Conservation (phyloP, 2,888 invertebrate species). For the Bimastos eiseni region DNA sequence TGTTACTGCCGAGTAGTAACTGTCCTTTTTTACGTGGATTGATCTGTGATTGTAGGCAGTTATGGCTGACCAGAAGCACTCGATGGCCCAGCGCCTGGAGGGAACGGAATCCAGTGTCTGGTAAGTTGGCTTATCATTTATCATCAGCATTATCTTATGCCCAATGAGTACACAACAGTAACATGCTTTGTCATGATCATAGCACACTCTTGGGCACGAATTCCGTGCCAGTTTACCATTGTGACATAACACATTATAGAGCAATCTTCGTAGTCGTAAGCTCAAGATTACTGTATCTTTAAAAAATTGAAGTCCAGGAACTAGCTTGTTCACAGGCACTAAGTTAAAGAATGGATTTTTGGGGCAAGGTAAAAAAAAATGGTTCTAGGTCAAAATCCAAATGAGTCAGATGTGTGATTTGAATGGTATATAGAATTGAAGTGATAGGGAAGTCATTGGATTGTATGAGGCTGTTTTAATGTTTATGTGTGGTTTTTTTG, state of each 20-base stretch:
- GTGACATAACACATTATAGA: background rate
- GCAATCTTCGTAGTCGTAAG: background rate
- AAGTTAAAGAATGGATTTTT: no score
- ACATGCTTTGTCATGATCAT: background rate
- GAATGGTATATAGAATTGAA: no score
- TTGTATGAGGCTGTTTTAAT: no score
- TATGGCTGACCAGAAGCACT: slow-evolving; percentile 63
- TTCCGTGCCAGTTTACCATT: background rate
- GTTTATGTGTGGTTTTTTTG: no score
- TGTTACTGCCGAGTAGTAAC: background rate
- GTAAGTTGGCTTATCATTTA: slow-evolving; percentile 65
- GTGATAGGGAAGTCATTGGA: no score
- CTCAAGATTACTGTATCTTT: no score
- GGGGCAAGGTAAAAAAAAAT: no score
- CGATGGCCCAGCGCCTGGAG: slow-evolving; percentile 72
- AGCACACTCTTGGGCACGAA: background rate
- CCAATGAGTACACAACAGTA: background rate
- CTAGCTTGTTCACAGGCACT: no score
- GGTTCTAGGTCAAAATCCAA: no score
- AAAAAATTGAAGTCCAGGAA: no score
- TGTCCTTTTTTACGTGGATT: background rate
- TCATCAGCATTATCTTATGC: background rate
- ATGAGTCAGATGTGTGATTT: no score
- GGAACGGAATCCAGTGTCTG: slow-evolving; percentile 81
- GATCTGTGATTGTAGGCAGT: slow-evolving; percentile 47